Conservation (phyloP, 92 coral and sea anemone genomes). For the Blastomussa wellsi region DNA sequence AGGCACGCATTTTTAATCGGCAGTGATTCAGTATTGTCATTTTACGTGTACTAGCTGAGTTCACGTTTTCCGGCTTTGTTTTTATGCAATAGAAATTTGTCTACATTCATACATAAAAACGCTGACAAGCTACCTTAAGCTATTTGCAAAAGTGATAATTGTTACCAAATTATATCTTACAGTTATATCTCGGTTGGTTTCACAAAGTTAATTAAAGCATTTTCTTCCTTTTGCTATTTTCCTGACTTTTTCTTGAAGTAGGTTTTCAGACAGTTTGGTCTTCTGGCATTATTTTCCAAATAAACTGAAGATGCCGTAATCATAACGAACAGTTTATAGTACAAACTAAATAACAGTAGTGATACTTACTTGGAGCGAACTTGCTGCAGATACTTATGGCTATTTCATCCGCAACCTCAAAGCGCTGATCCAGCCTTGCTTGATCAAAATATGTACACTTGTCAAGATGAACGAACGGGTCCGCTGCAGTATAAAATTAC, state of each 20-base stretch:
- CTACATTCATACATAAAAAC: no score
- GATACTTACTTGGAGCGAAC: conserved; percentile 77
- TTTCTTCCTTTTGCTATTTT: no score
- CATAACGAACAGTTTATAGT: not conserved
- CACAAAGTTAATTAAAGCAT: not conserved
- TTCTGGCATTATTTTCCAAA: not conserved
- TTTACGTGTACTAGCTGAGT: no score
- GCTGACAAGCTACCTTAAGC: no score
- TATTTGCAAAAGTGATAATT: no score
- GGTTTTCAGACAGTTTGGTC: no score
- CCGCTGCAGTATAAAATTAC: conserved; percentile 51
- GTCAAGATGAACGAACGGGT: conserved; percentile 67
- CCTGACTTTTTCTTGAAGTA: not conserved
- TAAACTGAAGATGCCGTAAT: not conserved
- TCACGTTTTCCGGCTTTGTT: no score
- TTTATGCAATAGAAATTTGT: no score
- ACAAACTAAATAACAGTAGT: not conserved
- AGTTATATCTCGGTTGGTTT: not conserved
- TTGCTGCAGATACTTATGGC: conserved; percentile 89
- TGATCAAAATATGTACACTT: conserved; percentile 84
- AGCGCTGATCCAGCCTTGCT: conserved; percentile 86
- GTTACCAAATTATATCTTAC: no score
- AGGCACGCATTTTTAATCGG: no score
- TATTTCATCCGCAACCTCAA: conserved; percentile 84
- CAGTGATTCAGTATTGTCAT: no score